Evolutionary conservation across 1,140 invertebrate species (phyloP), one percentile per base, ranked within the genome.

Genomic region (Schlechtendalia chinensis): DNA sequence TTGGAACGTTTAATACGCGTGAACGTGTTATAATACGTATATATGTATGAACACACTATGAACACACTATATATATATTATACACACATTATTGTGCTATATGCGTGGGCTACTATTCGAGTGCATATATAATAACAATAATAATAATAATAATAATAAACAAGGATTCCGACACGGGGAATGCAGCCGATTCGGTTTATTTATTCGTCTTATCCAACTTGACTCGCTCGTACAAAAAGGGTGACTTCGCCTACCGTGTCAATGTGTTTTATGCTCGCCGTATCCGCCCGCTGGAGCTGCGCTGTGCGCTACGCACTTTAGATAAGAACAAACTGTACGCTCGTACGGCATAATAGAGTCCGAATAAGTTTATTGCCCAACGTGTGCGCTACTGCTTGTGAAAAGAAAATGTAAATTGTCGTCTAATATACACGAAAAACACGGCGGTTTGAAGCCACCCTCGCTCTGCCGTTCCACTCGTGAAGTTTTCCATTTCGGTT

Each of bases 201-300:
- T 72, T 72, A 72, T 72, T 72, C 69, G 50, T 54, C 47, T 72
- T 72, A 72, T 72, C 47, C 50, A n/a, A 69, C 63, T 45, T 50
- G 39, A 71, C 47, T 47, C 22, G 69, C n/a, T 17, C 32, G 39
- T 50, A 69, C 8, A 69, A 14, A n/a, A 17, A 10, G 39, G 24
- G 24, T 17, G 12, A 54, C 53, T 29, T 54, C 24, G 69, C 11
- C 69, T 29, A 27, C 17, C 69, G 69, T 69, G 39, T 27, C 67
- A 69, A 69, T 69, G 67, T 69, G 67, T 69, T 69, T 69, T 69
- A 50, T 27, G 22, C 22, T 67, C n/a, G 19, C 65, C n/a, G 16
- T 29, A 47, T 47, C 45, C 11, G 47, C 61, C 61, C 14, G 2
- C 32, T n/a, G 6, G 16, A n/a, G 22, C 11, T 24, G 14, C 1